Percentiles rank a stretch among this genome's conserved stretches.
Conservation (phyloP, 2,888 invertebrate species). For the Heliconius ethilla region DNA sequence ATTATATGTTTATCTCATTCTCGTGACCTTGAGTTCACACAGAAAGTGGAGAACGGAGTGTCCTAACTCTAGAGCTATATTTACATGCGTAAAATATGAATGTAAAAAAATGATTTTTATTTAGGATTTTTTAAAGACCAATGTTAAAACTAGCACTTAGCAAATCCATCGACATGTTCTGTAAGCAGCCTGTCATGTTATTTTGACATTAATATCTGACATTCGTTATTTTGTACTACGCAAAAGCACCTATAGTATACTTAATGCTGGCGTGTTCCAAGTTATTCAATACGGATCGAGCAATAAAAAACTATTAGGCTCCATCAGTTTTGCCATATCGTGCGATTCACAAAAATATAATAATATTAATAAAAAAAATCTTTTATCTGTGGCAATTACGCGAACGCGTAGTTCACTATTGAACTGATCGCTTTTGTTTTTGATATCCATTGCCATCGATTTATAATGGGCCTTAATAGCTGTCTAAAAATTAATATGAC, state of each 20-base stretch:
- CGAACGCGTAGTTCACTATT: constrained; percentile 26
- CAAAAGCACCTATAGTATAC: constrained; percentile 2
- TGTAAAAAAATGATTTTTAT: no score
- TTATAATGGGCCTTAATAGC: constrained; percentile 1
- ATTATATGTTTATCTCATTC: no score
- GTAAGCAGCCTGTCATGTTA: constrained; percentile 5
- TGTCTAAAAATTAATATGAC: constrained; percentile 17
- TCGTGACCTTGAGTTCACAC: no score
- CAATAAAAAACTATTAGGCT: constrained; percentile 45
- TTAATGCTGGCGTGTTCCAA: constrained; percentile 15
- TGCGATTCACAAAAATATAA: constrained; percentile 38
- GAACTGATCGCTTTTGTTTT: constrained; percentile 27
- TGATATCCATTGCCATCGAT: constrained; percentile 19
- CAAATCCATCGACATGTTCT: background rate
- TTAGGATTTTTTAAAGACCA: no score
- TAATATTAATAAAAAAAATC: constrained; percentile 30
- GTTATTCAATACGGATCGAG: constrained; percentile 6
- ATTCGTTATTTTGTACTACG: background rate
- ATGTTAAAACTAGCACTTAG: background rate
- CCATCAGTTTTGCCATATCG: constrained; percentile 42
- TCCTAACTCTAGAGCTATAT: no score
- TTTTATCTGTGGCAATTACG: constrained; percentile 34
- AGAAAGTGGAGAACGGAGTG: no score
- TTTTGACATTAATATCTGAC: constrained; percentile 2
- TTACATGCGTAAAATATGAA: no score